Base-by-base conservation (phyloP, 2,888 invertebrate genomes). In the Andrena camellia region DNA sequence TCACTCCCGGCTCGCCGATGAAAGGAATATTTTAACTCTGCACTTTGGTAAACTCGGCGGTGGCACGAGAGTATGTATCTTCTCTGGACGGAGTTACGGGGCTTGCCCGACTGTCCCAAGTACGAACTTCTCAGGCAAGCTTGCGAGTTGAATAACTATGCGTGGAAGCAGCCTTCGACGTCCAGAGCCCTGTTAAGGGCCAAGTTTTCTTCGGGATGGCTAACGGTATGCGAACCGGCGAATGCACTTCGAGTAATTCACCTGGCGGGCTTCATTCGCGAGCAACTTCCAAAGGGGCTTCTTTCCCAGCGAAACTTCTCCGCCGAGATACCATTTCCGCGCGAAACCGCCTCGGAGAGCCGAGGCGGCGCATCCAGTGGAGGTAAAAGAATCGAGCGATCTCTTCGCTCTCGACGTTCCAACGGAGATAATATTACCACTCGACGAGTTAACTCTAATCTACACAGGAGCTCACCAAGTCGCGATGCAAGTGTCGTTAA, bases 121-220 rank as follows among this genome's bases (percentile, higher is more conserved):
- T 52, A 69, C 33, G 20, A 69, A 60, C 26, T 60, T 69, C 31
- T 7, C 50, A 0, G 48, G 59, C 2, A 33, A 8, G 48, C 74
- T 75, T 33, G 68, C 13, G n/a, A 59, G 31, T 60, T 60, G 69
- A 69, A 70, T 70, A 70, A 31, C 59, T 42, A 13, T 42, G 42
- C n/a, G 52, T 20, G 35, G 35, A 63, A 31, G 31, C 17, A 33
- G 20, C 13, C 10, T 73, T 77, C 57, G 57, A 73, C 64, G 68
- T 76, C 13, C n/a, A 17, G n/a, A n/a, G 57, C 31, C 7, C 17
- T 66, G 66, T 60, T 66, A 60, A 78, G 66, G 60, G 10, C 23
- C 48, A 42, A 67, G 66, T 66, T 78, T 78, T 60, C 75, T 60
- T 54, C 5, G 10, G 59, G 59, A 73, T 20, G 13, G 67, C 50